These are phyloP conservation scores for Zaprionus inermis DNA, from an alignment of 1,140 invertebrate genomes.

Conservation along the genomic window DNA sequence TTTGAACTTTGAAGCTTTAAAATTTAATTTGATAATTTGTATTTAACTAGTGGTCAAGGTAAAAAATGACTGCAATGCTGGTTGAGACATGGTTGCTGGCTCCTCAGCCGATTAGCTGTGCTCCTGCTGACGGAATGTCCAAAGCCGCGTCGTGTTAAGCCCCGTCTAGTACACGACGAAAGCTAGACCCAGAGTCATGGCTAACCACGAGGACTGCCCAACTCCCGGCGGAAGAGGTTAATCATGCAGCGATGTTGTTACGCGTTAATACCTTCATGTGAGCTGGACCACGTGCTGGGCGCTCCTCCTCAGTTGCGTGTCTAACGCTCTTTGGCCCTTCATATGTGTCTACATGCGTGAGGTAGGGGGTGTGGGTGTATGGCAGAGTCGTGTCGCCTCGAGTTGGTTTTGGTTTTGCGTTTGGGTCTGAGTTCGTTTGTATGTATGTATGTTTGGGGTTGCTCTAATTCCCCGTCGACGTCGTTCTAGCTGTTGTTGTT, in stretches of 20 bases:
- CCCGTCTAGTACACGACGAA: conserved; percentile 40
- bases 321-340: conserved; percentile 60
- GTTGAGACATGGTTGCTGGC: background rate
- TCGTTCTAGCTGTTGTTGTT: conserved; percentile 41
- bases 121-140: conserved; percentile 6
- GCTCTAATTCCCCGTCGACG: conserved; percentile 62
- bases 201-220: conserved; percentile 30
- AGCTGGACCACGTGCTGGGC: conserved; percentile 81
- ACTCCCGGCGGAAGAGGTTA: conserved; percentile 65
- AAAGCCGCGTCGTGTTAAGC: conserved; percentile 23
- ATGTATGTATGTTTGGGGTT: conserved; percentile 52
- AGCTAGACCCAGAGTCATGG: conserved; percentile 52
- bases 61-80: conserved; percentile 4
- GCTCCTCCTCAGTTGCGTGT: conserved; percentile 59
- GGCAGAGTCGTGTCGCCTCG: conserved; percentile 30
- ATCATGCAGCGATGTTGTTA: conserved; percentile 83
- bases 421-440: conserved; percentile 21
- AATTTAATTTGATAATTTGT: background rate
- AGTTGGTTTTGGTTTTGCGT: conserved; percentile 14
- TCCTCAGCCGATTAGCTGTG: conserved; percentile 31
- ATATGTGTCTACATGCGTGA: conserved; percentile 6
- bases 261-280: conserved; percentile 84
- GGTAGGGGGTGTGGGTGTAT: conserved; percentile 20
- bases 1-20: no score
- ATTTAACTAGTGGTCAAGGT: background rate